Conservation (phyloP, 1,140 invertebrate species). For the Ridgeia piscesae region DNA sequence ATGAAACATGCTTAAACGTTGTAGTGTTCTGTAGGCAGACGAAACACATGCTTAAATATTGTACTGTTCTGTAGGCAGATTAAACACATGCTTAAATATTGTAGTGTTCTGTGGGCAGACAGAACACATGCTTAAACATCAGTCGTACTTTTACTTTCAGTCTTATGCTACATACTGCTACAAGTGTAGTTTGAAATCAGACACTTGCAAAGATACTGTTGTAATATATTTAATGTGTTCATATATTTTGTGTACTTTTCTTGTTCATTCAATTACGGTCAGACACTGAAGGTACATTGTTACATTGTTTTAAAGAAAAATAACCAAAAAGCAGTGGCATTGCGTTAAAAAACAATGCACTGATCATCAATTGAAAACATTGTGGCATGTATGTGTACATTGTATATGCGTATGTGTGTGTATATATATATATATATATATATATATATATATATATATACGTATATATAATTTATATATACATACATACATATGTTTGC, state of each 20-base stretch:
- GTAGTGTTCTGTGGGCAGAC: background rate
- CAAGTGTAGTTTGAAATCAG: background rate
- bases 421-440: no score
- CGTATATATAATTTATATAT: no score
- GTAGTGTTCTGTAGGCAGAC: background rate
- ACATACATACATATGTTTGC: no score
- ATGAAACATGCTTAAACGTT: no score
- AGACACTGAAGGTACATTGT: background rate
- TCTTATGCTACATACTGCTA: background rate
- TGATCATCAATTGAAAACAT: background rate
- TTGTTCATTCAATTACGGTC: background rate
- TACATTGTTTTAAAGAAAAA: background rate
- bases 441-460: no score
- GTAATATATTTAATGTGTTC: background rate
- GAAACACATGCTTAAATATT: no score
- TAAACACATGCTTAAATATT: no score
- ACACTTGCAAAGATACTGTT: background rate
- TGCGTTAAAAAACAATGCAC: background rate
- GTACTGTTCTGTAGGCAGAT: background rate
- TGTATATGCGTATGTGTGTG: no score
- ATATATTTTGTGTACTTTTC: background rate
- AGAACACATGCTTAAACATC: no score
- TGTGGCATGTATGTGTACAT: background rate
- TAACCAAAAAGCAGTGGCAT: background rate
- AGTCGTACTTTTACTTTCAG: background rate